Percentiles rank a stretch among this genome's conserved stretches.
Conservation (phyloP, 2,113 vertebrate genomes). For the Spizaetus ornatus region DNA sequence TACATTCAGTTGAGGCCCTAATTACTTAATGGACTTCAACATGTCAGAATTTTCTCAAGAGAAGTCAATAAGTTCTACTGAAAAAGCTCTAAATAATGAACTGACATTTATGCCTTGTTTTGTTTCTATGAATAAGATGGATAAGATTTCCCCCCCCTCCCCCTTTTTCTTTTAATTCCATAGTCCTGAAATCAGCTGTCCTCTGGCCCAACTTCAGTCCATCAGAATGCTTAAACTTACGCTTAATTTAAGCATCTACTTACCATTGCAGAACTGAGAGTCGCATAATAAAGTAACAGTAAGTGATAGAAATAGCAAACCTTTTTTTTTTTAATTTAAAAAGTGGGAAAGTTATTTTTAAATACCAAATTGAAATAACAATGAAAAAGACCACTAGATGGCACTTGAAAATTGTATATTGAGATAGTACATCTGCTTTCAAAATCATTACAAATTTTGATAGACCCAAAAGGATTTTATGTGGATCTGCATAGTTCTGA, state of each 20-base stretch:
- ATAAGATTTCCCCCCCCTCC: fast-evolving
- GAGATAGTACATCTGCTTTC: neutral
- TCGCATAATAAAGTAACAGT: neutral
- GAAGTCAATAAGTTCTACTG: neutral
- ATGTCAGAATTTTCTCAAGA: neutral
- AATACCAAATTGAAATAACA: neutral
- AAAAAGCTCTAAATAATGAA: neutral
- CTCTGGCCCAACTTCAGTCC: neutral
- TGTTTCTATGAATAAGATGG: neutral
- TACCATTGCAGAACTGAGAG: neutral
- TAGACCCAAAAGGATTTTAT: neutral
- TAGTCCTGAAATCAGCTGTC: neutral
- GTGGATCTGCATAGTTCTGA: neutral
- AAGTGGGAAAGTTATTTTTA: neutral
- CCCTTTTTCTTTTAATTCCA: neutral
- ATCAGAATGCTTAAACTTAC: neutral
- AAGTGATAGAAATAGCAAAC: neutral
- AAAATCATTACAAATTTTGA: neutral
- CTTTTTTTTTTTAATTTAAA: no score
- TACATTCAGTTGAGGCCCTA: neutral
- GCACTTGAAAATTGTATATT: conserved; percentile 59
- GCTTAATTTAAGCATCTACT: neutral
- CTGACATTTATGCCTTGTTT: neutral
- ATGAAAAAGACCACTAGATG: conserved; percentile 72
- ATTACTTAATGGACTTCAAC: neutral